Base-by-base conservation (phyloP, 2,113 vertebrate genomes). In the Macquaria ambigua region DNA sequence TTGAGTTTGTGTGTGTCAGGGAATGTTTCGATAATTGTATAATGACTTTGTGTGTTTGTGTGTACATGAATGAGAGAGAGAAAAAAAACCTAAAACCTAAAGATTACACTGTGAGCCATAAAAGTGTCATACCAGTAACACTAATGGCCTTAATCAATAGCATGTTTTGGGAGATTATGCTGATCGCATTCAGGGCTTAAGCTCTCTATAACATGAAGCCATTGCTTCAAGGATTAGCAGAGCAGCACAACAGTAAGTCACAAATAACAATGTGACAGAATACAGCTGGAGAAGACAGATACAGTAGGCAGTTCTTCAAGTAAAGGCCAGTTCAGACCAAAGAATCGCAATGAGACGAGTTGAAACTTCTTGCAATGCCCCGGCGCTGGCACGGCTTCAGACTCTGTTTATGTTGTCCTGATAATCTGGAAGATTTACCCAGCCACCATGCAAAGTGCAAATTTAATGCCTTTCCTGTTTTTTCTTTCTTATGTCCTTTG, bases 161-260 rank as follows among this genome's bases (percentile, higher is more conserved):
- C 76, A 63, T 75, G 76, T 55, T 77, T 82, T 16, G 9, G 39
- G 37, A 87, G 74, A 89, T 89, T 87, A 87, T 56, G 83, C 43
- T 75, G 63, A 87, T 64, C 39, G 14, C 78, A 72, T 74, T 82
- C 48, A 28, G 28, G 67, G 53, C 3, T 67, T 82, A 79, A 85
- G 46, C 72, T 71, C 20, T 56, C 62, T 64, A 8, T 84, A 52
- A 72, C 61, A 74, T 70, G 50, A 90, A 77, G 46, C 37, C 5
- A 37, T 48, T 53, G 68, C 75, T 81, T 55, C 48, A 53, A 43
- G 37, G 23, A 76, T 74, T 85, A 84, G 50, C 50, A 28, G 34
- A 21, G 43, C 58, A 62, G 25, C 78, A 66, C 43, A 61, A 37
- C 71, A 68, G 28, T 21, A 21, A 50, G 41, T 56, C 25, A 71